Base-by-base conservation (phyloP, 2,113 vertebrate genomes). In the Lamprologus speciosus region DNA sequence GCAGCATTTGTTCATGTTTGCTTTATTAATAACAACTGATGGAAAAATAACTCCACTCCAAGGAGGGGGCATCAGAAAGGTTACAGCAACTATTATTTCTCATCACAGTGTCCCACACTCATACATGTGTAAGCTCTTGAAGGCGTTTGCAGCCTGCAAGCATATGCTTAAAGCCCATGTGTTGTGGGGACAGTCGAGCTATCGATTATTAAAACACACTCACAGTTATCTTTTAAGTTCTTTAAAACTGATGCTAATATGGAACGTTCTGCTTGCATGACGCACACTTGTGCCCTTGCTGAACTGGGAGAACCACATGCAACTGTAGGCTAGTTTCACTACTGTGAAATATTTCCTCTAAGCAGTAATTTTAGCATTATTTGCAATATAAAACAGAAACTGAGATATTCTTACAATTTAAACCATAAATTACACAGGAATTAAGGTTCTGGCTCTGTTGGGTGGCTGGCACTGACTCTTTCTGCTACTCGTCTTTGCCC, bases 61-160 rank as follows among this genome's bases (percentile, higher is more conserved):
- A 68, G 63, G 11, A 68, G 23, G 45, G 17, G 13, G 21, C 23
- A 31, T 83, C 31, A 16, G 40, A 87, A 88, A 91, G 84, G 85
- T 86, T 85, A 80, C 2, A 60, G 75, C 81, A 80, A 87, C 86
- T 88, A 85, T 84, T 86, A 85, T 84, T 89, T 90, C 78, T 80
- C 58, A 73, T 84, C 80, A 51, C 65, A 80, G 4, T 68, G 57
- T 55, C 58, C 86, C 33, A 6, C 68, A 50, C 70, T 89, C 53
- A 23, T 8, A 81, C 88, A 55, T 88, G 50, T 82, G 84, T 80
- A 57, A 83, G 80, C 21, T 58, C 83, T 35, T 88, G 21, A 82
- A 85, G 51, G 54, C 23, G 54, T 86, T 70, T 83, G 81, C 31
- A 82, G 80, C 57, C 80, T 81, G 57, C 81, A 80, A 28, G n/a